A percentile compares a stretch with the other conserved stretches of the same genome.
phyloP scores from a whole-genome alignment of 2,888 invertebrate species.

The Therioaphis trifolii region DNA sequence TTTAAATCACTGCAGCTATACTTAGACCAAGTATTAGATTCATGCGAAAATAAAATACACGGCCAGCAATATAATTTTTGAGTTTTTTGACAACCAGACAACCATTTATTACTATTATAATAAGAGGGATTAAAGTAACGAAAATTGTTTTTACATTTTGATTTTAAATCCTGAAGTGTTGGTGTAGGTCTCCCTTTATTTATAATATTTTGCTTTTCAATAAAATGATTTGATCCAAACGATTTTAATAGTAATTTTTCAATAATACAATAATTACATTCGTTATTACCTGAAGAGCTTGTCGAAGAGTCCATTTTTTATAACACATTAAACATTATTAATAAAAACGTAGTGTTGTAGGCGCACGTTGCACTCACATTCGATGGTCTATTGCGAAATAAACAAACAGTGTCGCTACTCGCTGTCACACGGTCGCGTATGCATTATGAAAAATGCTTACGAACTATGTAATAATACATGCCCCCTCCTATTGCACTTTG shows the following conservation, averaged over 20 bases:
- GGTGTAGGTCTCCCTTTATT: conserved; percentile 9
- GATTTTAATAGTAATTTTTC: conserved; percentile 22
- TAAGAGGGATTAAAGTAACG: neutral
- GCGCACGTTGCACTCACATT: too few species aligned
- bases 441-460: conserved; percentile 34
- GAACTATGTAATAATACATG: conserved; percentile 14
- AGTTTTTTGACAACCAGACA: conserved; percentile 9
- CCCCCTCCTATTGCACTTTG: conserved; percentile 7
- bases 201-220: conserved; percentile 35
- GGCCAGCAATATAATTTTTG: conserved; percentile 31
- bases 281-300: neutral
- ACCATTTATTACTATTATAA: conserved; percentile 12
- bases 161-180: conserved; percentile 25
- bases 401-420: neutral
- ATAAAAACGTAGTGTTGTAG: too few species aligned
- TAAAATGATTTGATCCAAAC: conserved; percentile 13
- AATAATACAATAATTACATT: conserved; percentile 31
- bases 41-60: neutral
- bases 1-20: conserved; percentile 3
- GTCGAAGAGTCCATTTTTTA: too few species aligned
- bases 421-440: neutral
- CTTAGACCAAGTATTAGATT: neutral
- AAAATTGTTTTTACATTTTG: conserved; percentile 12
- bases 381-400: neutral
- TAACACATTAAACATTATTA: too few species aligned